A percentile compares a stretch with the other conserved stretches of the same genome.
Conservation (phyloP, 2,888 invertebrate species). For the Habrosyne pyritoides region DNA sequence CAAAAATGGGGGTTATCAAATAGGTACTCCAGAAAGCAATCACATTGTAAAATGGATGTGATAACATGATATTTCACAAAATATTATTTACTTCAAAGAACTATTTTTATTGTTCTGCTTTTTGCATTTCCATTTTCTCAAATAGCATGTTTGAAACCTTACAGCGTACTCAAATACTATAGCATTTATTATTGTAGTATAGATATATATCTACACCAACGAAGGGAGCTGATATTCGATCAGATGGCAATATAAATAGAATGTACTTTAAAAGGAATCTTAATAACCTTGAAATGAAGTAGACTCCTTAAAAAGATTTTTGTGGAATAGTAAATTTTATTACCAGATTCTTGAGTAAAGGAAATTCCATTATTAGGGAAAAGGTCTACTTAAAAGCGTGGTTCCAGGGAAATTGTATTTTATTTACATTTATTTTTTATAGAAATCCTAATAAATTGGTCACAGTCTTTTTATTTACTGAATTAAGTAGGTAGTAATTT, state of each 20-base stretch:
- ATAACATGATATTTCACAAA: too few relatives aligned
- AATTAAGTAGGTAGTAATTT: conserved; percentile 5
- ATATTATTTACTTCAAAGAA: too few relatives aligned
- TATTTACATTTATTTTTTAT: conserved; percentile 23
- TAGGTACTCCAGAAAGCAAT: too few relatives aligned
- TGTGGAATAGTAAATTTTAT: conserved; percentile 40
- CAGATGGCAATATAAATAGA: background rate
- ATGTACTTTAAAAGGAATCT: background rate
- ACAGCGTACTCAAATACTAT: too few relatives aligned
- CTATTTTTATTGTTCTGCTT: too few relatives aligned
- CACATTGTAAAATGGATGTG: too few relatives aligned
- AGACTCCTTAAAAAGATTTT: conserved; percentile 32
- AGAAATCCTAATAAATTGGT: conserved; percentile 29
- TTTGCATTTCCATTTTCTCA: too few relatives aligned
- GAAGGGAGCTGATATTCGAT: too few relatives aligned
- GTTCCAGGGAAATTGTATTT: conserved; percentile 12
- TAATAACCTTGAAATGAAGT: background rate
- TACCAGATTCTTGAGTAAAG: conserved; percentile 43
- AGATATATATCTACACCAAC: too few relatives aligned
- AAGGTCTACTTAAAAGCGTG: conserved; percentile 34
- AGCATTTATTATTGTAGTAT: too few relatives aligned
- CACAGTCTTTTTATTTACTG: conserved; percentile 24
- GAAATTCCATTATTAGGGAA: conserved; percentile 47
- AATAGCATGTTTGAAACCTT: too few relatives aligned
- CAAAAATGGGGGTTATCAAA: too few relatives aligned